These are phyloP conservation scores for Tachypleus tridentatus DNA, from an alignment of 1,140 invertebrate species.

Conservation along the genomic window DNA sequence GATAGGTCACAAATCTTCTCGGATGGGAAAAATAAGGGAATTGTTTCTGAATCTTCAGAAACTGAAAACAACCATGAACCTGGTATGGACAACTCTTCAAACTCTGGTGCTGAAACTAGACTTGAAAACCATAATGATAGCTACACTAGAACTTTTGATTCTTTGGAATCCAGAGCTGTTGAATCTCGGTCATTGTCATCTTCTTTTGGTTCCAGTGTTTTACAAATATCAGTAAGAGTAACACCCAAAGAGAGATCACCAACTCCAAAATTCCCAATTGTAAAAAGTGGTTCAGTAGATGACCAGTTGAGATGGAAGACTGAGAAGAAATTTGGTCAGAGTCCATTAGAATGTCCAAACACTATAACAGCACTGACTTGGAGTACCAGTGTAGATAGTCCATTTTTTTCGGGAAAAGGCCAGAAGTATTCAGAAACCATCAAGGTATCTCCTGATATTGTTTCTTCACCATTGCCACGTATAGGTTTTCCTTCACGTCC, in stretches of 20 bases:
- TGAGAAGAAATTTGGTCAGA: conserved; percentile 13
- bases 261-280: conserved; percentile 13
- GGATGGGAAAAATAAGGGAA: conserved; percentile 10
- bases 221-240: conserved; percentile 17
- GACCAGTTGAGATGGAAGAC: conserved; percentile 15
- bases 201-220: conserved; percentile 20
- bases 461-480: not conserved
- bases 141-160: not conserved
- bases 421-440: not conserved
- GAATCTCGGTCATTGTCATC: conserved; percentile 17
- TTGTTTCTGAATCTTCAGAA: not conserved
- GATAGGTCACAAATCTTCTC: conserved; percentile 8
- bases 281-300: conserved; percentile 25
- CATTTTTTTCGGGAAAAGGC: not conserved
- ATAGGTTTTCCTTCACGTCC: not conserved
- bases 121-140: conserved; percentile 15
- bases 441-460: not conserved
- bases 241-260: conserved; percentile 19
- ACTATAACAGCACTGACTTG: not conserved
- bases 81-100: conserved; percentile 7
- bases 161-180: too few species aligned
- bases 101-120: not conserved
- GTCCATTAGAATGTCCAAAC: conserved; percentile 3
- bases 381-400: not conserved
- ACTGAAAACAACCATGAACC: conserved; percentile 6